Evolutionary conservation across 2,797 vertebrate species (phyloP), one percentile per base, ranked within the genome.

Genomic region (Meda fulgida): DNA sequence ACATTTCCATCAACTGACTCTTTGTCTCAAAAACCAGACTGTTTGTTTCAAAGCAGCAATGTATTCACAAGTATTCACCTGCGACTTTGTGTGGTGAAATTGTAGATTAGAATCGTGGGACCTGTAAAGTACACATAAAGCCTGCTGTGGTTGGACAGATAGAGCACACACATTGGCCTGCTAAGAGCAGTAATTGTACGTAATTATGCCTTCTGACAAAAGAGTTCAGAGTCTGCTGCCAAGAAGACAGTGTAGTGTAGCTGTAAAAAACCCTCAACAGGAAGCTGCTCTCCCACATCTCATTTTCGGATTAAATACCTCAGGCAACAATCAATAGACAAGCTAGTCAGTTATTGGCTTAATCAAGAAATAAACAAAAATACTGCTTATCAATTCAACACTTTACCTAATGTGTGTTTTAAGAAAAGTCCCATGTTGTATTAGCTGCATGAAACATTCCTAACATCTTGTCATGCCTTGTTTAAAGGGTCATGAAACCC

Each of bases 171-270:
- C 83, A 78, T 4, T 6, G 9, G 3, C 19, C 51, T 70, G 36
- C 38, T 46, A 70, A 84, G 51, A 31, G 48, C 55, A 21, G 38
- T 72, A 85, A 80, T 80, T 85, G 40, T 31, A 65, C 67, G 38
- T 78, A 79, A 84, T 60, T 84, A 55, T 46, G 3, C 76, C 53
- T 71, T 71, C 26, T 72, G 31, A 85, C 29, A 80, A 77, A n/a
- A 72, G 18, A 29, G 29, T 55, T 69, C 43, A 55, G 63, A 69
- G 34, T 26, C 29, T 76, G 58, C 72, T 5, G 58, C 58, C 29
- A 70, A 77, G 16, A 60, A 36, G 13, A 26, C 10, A 67, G 4
- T 23, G 14, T 55, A 31, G n/a, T 36, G 36, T 53, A 51, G 46
- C 26, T n/a, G 2, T 84, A 58, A 40, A n/a, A 84, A 69, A 69